Evolutionary conservation across 2,113 vertebrate species (phyloP), one percentile per base, ranked within the genome.

Genomic region (Verasper variegatus): DNA sequence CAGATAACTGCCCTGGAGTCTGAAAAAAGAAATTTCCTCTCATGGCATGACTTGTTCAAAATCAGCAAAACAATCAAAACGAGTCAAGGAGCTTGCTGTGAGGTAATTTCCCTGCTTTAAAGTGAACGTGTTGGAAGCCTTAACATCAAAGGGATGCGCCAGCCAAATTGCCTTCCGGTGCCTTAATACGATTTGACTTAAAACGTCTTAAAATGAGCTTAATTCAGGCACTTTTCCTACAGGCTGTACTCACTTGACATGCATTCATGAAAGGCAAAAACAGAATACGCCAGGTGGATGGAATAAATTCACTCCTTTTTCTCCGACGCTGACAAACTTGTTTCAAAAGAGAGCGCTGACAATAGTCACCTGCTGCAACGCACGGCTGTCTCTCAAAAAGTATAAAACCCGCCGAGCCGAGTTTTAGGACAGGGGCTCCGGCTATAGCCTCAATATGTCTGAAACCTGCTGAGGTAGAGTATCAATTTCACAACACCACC

Each of bases 371-470:
- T 1, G 13, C 54, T n/a, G 35, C 78, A 74, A 65, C 52, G 47
- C 55, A 78, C 69, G 81, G 31, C 40, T 66, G 73, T 42, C 76
- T 76, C 56, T 2, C 17, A 63, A 57, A 86, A 81, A 71, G 52
- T 74, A 56, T 60, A 76, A 73, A 72, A 82, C 61, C 35, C 27
- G 58, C 45, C 26, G 57, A 27, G 73, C 49, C 1, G 0, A 68
- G 58, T 27, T 63, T 61, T 66, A 74, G 77, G 67, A 12, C 78
- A 69, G 56, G 42, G 37, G 54, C 49, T 67, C 61, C 68, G 31
- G 55, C 57, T 76, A 51, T 21, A 82, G 66, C 74, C 84, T 82
- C 76, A 84, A 76, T 86, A 68, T 65, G 74, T 84, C 83, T 81
- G 70, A 78, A 87, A 80, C 45, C 40, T 78, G 79, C 81, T 83